Conservation (phyloP, 1,140 invertebrate species). For the Euglossa dilemma region DNA sequence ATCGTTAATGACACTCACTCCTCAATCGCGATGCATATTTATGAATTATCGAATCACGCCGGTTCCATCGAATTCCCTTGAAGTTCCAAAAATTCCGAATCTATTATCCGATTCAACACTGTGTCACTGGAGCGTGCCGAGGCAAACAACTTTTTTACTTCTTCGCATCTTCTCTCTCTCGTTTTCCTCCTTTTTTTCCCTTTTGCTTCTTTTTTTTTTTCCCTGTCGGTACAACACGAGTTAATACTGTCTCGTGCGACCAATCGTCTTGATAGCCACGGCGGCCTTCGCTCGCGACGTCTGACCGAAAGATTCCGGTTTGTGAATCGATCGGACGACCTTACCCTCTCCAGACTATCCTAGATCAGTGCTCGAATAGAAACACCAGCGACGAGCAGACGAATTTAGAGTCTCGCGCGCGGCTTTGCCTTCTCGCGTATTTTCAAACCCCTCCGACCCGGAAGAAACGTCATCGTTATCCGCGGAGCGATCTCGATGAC, state of each 20-base stretch:
- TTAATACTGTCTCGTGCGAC: not conserved
- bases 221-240: conserved; percentile 9
- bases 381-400: not conserved
- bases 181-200: not conserved
- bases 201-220: not conserved
- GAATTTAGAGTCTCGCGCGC: not conserved
- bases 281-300: conserved; percentile 18
- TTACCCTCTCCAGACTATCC: conserved; percentile 20
- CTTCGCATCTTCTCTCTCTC: not conserved
- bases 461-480: not conserved
- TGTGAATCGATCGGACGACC: conserved; percentile 28
- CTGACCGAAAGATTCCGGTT: conserved; percentile 35
- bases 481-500: not conserved
- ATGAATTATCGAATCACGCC: not conserved
- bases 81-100: conserved; percentile 1
- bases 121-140: conserved; percentile 45
- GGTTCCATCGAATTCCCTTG: conserved; percentile 18
- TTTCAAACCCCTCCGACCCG: too few relatives aligned
- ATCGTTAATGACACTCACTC: not conserved
- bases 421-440: too few relatives aligned
- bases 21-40: not conserved
- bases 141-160: conserved; percentile 53
- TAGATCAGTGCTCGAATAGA: conserved; percentile 28
- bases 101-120: conserved; percentile 1
- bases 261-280: not conserved